These are phyloP conservation scores for Pogonophryne albipinna DNA, from an alignment of 2,797 vertebrate genomes.

Conservation along the genomic window DNA sequence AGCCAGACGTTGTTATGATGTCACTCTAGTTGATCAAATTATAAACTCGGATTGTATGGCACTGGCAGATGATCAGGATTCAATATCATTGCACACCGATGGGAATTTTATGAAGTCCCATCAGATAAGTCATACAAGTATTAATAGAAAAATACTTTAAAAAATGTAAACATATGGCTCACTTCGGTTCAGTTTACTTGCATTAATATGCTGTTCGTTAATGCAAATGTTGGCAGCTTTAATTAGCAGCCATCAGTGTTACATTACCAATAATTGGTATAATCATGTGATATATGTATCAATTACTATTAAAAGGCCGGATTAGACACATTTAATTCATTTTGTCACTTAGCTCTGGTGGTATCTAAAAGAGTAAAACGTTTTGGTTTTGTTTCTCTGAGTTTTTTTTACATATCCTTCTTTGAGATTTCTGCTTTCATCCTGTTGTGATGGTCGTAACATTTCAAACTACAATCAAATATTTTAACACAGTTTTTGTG, in stretches of 20 bases:
- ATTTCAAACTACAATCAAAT: background rate
- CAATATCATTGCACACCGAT: slow-evolving; percentile 26
- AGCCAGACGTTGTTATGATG: slow-evolving; percentile 70
- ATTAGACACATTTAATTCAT: background rate
- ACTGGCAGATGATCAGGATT: slow-evolving; percentile 33
- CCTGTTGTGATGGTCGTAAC: background rate
- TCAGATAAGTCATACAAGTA: slow-evolving; percentile 16
- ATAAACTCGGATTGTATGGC: slow-evolving; percentile 31
- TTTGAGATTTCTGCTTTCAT: background rate
- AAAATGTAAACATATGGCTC: slow-evolving; percentile 19
- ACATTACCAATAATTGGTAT: background rate
- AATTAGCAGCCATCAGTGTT: slow-evolving; percentile 1
- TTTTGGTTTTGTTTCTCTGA: background rate
- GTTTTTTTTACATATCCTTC: background rate
- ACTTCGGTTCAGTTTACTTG: slow-evolving; percentile 16
- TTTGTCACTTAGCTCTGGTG: background rate
- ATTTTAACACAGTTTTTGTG: no score
- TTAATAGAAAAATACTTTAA: slow-evolving; percentile 7
- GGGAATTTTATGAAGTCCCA: slow-evolving; percentile 25
- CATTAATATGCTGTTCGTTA: slow-evolving; percentile 10
- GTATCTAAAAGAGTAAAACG: background rate
- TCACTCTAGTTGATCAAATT: slow-evolving; percentile 61
- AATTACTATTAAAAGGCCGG: background rate
- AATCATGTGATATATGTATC: background rate
- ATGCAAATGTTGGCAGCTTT: slow-evolving; percentile 4